Evolutionary conservation across 2,888 invertebrate genomes (phyloP).

Genomic region (Lysandra coridon): DNA sequence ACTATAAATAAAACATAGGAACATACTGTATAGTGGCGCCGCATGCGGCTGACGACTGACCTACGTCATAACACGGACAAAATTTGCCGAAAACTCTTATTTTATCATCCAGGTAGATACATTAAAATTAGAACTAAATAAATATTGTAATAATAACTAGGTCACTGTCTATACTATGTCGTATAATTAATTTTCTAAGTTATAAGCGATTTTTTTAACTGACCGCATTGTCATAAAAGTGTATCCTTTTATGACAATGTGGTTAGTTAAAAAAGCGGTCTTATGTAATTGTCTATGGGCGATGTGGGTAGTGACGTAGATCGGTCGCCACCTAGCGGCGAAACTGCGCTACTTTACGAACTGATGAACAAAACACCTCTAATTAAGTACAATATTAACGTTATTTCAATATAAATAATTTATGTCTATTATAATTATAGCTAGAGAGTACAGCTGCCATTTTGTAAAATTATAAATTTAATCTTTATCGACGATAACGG

Average conservation of each 20-base stretch:
- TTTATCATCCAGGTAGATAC: no score
- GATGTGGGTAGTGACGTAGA: background rate
- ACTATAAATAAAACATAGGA: constrained; percentile 37
- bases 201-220: no score
- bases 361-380: constrained; percentile 33
- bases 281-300: background rate
- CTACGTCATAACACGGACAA: background rate
- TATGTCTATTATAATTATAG: constrained; percentile 36
- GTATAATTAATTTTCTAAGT: no score
- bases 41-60: background rate
- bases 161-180: no score
- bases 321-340: background rate
- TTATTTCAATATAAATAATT: constrained; percentile 46
- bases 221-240: no score
- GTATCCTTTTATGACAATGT: no score
- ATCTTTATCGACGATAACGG: background rate
- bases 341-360: background rate
- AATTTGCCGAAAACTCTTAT: no score
- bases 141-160: no score
- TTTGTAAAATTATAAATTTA: background rate
- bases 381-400: constrained; percentile 52
- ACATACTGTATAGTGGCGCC: constrained; percentile 35
- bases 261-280: no score
- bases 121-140: no score
- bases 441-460: constrained; percentile 17